Conservation (phyloP, 2,113 vertebrate genomes). For the Plestiodon gilberti region DNA sequence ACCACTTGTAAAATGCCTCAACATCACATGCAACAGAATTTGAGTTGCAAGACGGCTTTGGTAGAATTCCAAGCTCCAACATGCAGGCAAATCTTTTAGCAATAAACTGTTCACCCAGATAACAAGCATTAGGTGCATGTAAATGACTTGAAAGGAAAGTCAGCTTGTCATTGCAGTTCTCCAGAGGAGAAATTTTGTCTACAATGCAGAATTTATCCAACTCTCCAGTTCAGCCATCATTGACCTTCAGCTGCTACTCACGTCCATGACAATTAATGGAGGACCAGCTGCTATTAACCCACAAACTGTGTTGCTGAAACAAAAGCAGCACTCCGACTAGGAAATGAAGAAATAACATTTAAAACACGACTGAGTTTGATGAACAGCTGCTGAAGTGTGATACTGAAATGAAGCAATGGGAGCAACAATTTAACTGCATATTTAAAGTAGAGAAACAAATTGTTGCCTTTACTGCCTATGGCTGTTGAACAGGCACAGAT, state of each 20-base stretch:
- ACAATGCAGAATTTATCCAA: constrained; percentile 43
- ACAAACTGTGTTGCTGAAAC: background rate
- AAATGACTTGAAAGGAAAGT: background rate
- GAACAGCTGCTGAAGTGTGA: background rate
- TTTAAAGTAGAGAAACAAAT: background rate
- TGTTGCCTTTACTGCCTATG: background rate
- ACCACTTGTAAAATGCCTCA: background rate
- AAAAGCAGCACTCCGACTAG: background rate
- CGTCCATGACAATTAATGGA: constrained; percentile 53
- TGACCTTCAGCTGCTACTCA: constrained; percentile 54
- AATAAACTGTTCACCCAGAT: background rate
- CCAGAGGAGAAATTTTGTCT: constrained; percentile 1
- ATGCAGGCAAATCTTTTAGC: background rate
- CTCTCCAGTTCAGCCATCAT: constrained; percentile 25
- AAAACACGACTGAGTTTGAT: background rate
- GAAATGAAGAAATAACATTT: background rate
- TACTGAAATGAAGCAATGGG: background rate
- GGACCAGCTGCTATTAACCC: constrained; percentile 55
- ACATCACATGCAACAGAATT: background rate
- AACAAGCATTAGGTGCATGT: background rate
- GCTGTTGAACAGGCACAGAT: background rate
- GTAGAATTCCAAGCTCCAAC: background rate
- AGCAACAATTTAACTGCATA: background rate
- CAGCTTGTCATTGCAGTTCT: constrained; percentile 8
- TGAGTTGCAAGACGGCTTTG: background rate